Evolutionary conservation across 2,797 vertebrate genomes (phyloP), one percentile per base, ranked within the genome.

Genomic region (Morus bassanus): DNA sequence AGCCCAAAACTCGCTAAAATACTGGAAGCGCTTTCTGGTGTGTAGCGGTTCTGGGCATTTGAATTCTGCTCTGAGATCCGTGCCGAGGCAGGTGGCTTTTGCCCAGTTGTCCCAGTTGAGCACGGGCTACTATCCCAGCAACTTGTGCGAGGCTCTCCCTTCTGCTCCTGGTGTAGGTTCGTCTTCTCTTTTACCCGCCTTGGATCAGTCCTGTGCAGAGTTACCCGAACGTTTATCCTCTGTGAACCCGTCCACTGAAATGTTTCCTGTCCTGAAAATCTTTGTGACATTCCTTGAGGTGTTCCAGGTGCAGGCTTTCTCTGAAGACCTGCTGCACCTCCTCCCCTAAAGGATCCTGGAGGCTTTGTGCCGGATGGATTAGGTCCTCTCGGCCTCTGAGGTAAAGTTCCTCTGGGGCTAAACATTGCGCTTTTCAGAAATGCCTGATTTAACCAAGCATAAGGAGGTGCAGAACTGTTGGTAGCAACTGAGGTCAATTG

Each of bases 1-100:
- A 99, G 98, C 80, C 99, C 99, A 69, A 99, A 99, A n/a, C 98
- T 99, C 51, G 98, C 97, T 74, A 99, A 98, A 84, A 99, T 99
- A 88, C 98, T 99, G 46, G 98, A 98, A 37, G 99, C 99, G 13
- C 98, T 99, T 93, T 99, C 99, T 1, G 98, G 98, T 0, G 98
- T 99, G 94, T 99, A 99, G 50, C 98, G 99, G 91, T 95, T 97
- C 92, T 98, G 98, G 28, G 91, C 96, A 45, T 88, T 97, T 11
- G 97, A 72, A 16, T 54, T 97, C 73, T 94, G 97, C 50, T 98
- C 97, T n/a, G 96, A 50, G 31, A 92, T 51, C 75, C 88, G 97
- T 4, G 94, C 45, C 2, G 97, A 5, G 59, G 85, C 64, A 6
- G 96, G 63, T 6, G 97, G 95, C 72, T 98, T 98, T 22, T 96